Base-by-base conservation (phyloP, 1,140 invertebrate genomes). In the Phenacoccus solenopsis region DNA sequence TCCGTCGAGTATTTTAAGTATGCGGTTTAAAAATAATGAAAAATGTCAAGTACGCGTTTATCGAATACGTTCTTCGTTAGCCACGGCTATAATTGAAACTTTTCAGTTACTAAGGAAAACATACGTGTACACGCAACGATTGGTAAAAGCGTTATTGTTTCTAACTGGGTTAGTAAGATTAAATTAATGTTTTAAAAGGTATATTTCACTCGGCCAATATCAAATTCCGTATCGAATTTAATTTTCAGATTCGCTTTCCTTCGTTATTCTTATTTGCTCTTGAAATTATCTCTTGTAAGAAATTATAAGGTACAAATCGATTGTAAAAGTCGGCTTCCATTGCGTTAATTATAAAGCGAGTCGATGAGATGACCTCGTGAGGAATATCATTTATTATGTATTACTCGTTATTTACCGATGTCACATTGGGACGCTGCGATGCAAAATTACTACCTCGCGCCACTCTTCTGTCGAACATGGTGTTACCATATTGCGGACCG, bases 401-500 rank as follows among this genome's bases (percentile, higher is more conserved):
- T 32, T 13, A 32, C 5, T 32, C 5, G 5, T 32, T 49, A 49
- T 49, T 64, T 64, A 64, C 59, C 59, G 59, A 25, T 64, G 13
- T 24, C 21, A 27, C 25, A 27, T 64, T 64, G 12, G 25, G 59
- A 25, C 59, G 59, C 25, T 25, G 25, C 10, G 59, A 10, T 13
- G 84, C 83, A 78, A 86, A 88, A 57, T 89, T 92, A 76, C 87
- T 91, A 72, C 91, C 91, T 73, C 91, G 84, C 72, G 90, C 85
- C 71, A 94, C 86, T 72, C 91, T 82, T 75, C 85, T 85, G 77
- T 94, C 91, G 79, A 87, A 90, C 90, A 93, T 94, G 74, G 94
- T 84, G 81, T 94, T 90, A 71, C 84, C 81, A 78, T 87, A 87
- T 12, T 83, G 81, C 76, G 83, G 75, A 72, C 13, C 59, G 4